Conservation (phyloP, 2,797 vertebrate species). For the Pipistrellus pipistrellus region DNA sequence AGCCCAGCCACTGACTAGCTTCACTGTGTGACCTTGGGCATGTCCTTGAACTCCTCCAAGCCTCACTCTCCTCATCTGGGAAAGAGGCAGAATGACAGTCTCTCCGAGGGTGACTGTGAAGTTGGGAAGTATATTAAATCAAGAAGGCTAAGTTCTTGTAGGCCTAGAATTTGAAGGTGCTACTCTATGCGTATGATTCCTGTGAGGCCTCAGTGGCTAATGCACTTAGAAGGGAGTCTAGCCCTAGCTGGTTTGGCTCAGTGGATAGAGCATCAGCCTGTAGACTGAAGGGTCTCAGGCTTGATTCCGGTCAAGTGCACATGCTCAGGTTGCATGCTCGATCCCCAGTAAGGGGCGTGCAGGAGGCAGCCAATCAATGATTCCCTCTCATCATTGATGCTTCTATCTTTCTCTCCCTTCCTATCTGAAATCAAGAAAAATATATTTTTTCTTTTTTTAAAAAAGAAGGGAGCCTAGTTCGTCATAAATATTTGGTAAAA, state of each 20-base stretch:
- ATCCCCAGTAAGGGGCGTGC: too few species aligned
- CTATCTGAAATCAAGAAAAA: too few species aligned
- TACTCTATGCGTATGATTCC: not conserved
- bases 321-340: too few species aligned
- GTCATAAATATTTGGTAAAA: not conserved
- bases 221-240: not conserved
- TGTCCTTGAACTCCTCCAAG: not conserved
- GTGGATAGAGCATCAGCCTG: too few species aligned
- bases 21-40: not conserved
- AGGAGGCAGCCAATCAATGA: too few species aligned
- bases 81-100: not conserved
- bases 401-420: too few species aligned
- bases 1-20: not conserved
- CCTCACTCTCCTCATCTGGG: not conserved
- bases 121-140: not conserved
- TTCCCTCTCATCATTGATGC: too few species aligned
- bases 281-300: too few species aligned
- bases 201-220: fast-evolving
- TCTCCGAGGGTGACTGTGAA: not conserved
- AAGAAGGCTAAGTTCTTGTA: not conserved
- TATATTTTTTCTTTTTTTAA: too few species aligned
- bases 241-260: too few species aligned
- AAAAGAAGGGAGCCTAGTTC: not conserved
- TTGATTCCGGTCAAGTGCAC: too few species aligned
- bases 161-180: fast-evolving